These are phyloP conservation scores for Tetramorium alpestre DNA, from an alignment of 1,140 invertebrate genomes.

Conservation along the genomic window DNA sequence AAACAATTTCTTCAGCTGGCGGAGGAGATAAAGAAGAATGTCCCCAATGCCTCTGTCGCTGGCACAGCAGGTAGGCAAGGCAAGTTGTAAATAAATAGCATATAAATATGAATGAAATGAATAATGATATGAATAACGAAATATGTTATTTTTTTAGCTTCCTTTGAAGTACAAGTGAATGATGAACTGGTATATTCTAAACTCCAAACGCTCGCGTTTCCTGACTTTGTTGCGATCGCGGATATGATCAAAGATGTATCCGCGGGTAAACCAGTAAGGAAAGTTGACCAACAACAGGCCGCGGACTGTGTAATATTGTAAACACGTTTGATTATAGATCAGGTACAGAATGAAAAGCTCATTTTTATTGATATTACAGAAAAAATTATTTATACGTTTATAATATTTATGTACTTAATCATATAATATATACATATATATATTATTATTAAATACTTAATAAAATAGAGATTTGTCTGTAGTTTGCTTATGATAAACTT, in stretches of 20 bases:
- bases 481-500: not conserved
- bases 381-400: not conserved
- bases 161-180: conserved; percentile 89
- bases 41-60: conserved; percentile 86
- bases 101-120: not conserved
- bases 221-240: conserved; percentile 87
- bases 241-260: conserved; percentile 86
- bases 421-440: not conserved
- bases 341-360: conserved; percentile 8
- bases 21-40: conserved; percentile 85
- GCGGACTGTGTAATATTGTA: conserved; percentile 86
- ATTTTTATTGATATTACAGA: not conserved
- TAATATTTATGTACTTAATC: not conserved
- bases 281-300: conserved; percentile 87
- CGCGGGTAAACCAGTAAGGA: conserved; percentile 83
- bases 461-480: not conserved
- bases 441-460: not conserved
- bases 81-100: conserved; percentile 64
- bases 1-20: conserved; percentile 87
- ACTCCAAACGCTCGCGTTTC: conserved; percentile 88
- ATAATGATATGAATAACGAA: not conserved
- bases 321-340: conserved; percentile 23
- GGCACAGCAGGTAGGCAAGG: conserved; percentile 87
- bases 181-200: conserved; percentile 89
- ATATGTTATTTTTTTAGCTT: conserved; percentile 85